Conservation (phyloP, 2,113 vertebrate genomes). For the Cyprinodon brontotheroides region DNA sequence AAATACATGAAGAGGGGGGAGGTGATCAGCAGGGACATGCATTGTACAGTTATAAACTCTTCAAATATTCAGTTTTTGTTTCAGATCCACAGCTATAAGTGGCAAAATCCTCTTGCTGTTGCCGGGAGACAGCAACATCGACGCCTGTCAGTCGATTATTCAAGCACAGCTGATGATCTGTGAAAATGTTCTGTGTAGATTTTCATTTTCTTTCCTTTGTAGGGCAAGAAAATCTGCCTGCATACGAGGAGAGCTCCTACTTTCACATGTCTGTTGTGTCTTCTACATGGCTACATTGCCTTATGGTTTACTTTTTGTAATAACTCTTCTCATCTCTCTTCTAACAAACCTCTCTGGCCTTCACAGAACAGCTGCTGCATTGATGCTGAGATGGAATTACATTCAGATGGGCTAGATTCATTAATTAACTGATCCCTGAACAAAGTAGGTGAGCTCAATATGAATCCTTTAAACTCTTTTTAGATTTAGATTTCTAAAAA, state of each 20-base stretch:
- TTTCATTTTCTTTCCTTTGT: not conserved
- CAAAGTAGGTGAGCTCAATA: not conserved
- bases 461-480: not conserved
- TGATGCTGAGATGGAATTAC: not conserved
- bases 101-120: constrained; percentile 28
- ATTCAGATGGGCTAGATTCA: not conserved
- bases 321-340: not conserved
- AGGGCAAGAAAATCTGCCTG: not conserved
- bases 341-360: not conserved
- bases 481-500: not conserved
- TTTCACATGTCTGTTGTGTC: not conserved
- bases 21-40: not conserved
- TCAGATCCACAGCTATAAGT: constrained; percentile 8
- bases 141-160: constrained; percentile 36
- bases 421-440: not conserved
- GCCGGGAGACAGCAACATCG: constrained; percentile 42
- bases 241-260: not conserved
- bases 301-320: not conserved
- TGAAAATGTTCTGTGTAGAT: not conserved
- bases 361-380: not conserved
- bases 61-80: constrained; percentile 1
- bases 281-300: not conserved
- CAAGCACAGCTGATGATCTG: not conserved
- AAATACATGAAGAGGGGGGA: not conserved
- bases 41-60: not conserved